Percentiles rank a stretch among this genome's conserved stretches.
phyloP scores from a whole-genome alignment of 2,888 invertebrate species.

The Noctua comes region DNA sequence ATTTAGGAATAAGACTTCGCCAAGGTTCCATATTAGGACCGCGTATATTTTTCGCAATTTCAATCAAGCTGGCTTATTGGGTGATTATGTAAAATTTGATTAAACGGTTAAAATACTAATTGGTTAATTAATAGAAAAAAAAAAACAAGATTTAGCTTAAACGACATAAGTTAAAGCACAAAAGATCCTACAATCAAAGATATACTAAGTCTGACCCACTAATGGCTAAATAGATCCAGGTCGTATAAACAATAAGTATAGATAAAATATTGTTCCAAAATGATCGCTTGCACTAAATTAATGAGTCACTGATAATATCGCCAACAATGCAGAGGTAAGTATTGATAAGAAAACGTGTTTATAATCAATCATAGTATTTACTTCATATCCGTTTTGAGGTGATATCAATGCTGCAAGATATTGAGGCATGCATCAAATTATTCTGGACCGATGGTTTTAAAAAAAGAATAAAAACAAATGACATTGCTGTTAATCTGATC shows the following conservation, averaged over 20 bases:
- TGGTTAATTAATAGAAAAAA: neutral
- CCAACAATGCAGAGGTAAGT: conserved; percentile 29
- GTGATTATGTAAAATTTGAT: neutral
- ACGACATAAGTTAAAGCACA: neutral
- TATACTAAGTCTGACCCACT: conserved; percentile 8
- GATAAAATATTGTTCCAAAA: conserved; percentile 38
- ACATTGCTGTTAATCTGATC: neutral
- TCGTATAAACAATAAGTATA: conserved; percentile 29
- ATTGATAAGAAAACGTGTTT: conserved; percentile 32
- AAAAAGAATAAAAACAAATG: neutral
- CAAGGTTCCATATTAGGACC: conserved; percentile 14
- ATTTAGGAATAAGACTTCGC: neutral
- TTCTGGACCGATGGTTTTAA: neutral
- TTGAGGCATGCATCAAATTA: neutral
- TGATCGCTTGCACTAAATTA: conserved; percentile 37
- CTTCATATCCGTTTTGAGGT: conserved; percentile 14
- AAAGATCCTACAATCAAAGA: neutral
- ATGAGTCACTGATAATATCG: conserved; percentile 47
- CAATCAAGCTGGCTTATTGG: neutral
- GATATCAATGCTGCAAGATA: conserved; percentile 12
- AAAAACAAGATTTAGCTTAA: neutral
- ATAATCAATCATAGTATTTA: conserved; percentile 34
- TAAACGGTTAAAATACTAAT: neutral
- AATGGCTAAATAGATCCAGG: conserved; percentile 31
- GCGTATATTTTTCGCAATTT: neutral